phyloP scores from a whole-genome alignment of 2,797 vertebrate species.

The Onychomys leucogaster region DNA sequence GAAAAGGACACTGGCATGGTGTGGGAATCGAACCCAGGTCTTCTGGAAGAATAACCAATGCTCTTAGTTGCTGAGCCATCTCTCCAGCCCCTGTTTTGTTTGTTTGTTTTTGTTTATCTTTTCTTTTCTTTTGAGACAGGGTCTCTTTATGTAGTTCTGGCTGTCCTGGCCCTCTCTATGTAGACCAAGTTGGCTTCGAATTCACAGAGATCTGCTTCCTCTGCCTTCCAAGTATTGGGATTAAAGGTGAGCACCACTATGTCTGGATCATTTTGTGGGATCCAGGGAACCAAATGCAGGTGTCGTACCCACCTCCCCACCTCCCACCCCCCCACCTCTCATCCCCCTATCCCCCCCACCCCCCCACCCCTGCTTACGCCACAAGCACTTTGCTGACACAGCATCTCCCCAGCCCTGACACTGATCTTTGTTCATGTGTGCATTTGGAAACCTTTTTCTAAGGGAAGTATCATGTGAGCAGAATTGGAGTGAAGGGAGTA shows the following conservation, averaged over 20 bases:
- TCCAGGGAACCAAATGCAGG: background rate
- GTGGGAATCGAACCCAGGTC: background rate
- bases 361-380: no score
- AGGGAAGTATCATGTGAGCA: background rate
- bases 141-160: background rate
- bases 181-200: background rate
- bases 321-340: no score
- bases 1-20: background rate
- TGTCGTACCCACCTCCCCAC: no score
- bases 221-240: background rate
- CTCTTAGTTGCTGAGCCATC: background rate
- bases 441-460: background rate
- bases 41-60: background rate
- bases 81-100: background rate
- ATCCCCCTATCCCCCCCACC: no score
- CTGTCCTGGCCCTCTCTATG: background rate
- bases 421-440: background rate
- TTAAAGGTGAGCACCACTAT: background rate
- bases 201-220: background rate
- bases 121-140: background rate
- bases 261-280: background rate
- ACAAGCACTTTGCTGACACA: background rate
- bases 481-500: background rate
- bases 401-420: background rate
- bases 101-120: background rate